Percentiles rank a stretch among this genome's conserved stretches.
Conservation (phyloP, 1,140 invertebrate genomes). For the Heliothis virescens region DNA sequence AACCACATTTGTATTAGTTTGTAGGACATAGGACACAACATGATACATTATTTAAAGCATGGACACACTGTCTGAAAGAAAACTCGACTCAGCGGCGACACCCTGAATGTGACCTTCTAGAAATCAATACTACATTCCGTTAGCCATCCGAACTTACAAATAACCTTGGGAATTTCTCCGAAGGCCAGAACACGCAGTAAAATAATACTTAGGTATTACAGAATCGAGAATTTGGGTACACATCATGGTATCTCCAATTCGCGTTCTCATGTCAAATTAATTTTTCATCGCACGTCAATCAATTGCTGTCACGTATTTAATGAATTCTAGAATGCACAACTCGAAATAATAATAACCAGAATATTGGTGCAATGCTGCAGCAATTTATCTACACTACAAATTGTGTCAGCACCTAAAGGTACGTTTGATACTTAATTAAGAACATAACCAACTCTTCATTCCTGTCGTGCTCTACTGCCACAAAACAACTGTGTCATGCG, state of each 20-base stretch:
- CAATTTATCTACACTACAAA: neutral
- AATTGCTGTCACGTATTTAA: too few relatives aligned
- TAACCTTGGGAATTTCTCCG: conserved; percentile 10
- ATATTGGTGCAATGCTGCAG: too few relatives aligned
- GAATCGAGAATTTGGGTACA: too few relatives aligned
- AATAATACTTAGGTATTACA: too few relatives aligned
- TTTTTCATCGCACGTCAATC: too few relatives aligned
- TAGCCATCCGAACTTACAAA: conserved; percentile 3
- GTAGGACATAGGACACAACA: neutral
- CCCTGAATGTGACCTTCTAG: conserved; percentile 2
- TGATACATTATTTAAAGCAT: neutral
- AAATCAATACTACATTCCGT: conserved; percentile 18
- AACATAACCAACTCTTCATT: conserved; percentile 41
- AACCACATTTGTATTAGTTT: neutral
- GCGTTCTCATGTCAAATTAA: too few relatives aligned
- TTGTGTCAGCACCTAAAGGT: neutral
- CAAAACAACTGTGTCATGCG: conserved; percentile 4
- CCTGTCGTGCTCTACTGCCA: conserved; percentile 21
- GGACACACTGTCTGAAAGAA: neutral
- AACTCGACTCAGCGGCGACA: neutral
- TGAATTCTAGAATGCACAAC: too few relatives aligned
- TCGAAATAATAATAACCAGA: too few relatives aligned
- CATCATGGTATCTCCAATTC: too few relatives aligned
- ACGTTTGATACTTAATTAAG: conserved; percentile 23
- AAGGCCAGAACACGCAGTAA: neutral